Conservation (phyloP, 2,113 vertebrate species). For the Beaufortia kweichowensis region DNA sequence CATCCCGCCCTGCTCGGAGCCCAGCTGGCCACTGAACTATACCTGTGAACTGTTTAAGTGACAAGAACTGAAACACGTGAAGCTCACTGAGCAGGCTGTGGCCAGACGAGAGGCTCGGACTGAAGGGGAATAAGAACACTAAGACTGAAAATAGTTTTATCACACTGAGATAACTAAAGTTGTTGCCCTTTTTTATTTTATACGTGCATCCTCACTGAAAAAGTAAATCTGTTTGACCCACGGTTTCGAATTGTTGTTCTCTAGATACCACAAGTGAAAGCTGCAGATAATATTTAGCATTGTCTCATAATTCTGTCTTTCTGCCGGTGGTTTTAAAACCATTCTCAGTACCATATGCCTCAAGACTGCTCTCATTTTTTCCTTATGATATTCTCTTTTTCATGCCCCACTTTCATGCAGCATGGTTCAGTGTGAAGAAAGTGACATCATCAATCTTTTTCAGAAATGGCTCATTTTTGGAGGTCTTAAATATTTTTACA, state of each 20-base stretch:
- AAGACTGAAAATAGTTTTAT: slow-evolving; percentile 64
- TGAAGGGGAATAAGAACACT: slow-evolving; percentile 67
- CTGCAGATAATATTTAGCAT: slow-evolving; percentile 16
- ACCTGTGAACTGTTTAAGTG: slow-evolving; percentile 73
- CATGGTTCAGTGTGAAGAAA: slow-evolving; percentile 15
- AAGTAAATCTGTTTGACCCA: slow-evolving; percentile 24
- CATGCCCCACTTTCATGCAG: neutral
- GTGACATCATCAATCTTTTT: neutral
- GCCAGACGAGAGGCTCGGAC: slow-evolving; percentile 57
- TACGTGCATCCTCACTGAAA: slow-evolving; percentile 39
- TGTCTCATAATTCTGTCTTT: slow-evolving; percentile 41
- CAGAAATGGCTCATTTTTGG: neutral
- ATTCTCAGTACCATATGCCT: slow-evolving; percentile 42
- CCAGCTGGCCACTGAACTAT: slow-evolving; percentile 66
- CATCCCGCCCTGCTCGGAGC: slow-evolving; percentile 67
- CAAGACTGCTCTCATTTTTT: slow-evolving; percentile 48
- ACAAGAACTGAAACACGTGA: slow-evolving; percentile 48
- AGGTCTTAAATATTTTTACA: neutral
- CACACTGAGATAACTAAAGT: slow-evolving; percentile 65
- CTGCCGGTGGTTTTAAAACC: neutral
- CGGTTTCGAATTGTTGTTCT: slow-evolving; percentile 33
- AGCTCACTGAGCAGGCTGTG: slow-evolving; percentile 47
- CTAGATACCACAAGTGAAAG: slow-evolving; percentile 37
- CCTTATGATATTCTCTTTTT: no score
- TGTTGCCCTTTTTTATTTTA: slow-evolving; percentile 58